Evolutionary conservation across 2,113 vertebrate genomes (phyloP).

Genomic region (Strix uralensis): DNA sequence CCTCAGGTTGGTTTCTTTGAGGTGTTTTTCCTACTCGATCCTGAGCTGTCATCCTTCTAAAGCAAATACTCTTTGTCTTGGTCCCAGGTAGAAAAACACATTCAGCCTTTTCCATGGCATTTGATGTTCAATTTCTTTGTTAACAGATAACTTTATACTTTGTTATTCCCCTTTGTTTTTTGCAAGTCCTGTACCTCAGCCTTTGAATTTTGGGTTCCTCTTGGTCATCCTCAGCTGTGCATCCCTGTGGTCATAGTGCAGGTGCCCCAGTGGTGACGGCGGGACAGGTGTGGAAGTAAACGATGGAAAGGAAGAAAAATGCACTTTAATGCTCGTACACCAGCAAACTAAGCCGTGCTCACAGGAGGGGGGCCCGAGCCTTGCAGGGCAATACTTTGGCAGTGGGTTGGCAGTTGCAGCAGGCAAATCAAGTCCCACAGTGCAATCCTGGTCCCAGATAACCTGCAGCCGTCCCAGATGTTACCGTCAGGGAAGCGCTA

Average conservation of each 20-base stretch:
- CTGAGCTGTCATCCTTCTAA: background rate
- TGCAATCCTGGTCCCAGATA: background rate
- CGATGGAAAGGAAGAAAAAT: background rate
- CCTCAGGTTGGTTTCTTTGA: background rate
- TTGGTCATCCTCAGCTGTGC: background rate
- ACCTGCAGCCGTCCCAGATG: fast-evolving
- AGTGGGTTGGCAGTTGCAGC: background rate
- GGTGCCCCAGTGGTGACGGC: fast-evolving
- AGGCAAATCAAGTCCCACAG: background rate
- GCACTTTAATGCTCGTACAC: fast-evolving
- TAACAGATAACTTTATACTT: background rate
- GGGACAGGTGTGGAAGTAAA: fast-evolving
- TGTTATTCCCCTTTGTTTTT: no score
- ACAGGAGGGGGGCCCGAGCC: background rate
- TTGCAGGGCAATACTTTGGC: background rate
- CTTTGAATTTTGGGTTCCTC: background rate
- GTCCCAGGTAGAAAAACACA: background rate
- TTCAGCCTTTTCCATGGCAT: background rate
- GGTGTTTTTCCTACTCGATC: background rate
- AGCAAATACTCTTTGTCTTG: background rate
- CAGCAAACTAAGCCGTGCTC: fast-evolving
- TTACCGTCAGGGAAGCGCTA: background rate
- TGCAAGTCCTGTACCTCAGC: background rate
- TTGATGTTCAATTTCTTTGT: background rate
- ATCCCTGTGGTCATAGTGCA: background rate